Percentiles rank a stretch among this genome's conserved stretches.
Conservation (phyloP, 2,888 invertebrate species). For the Tetheella fluctuosa region DNA sequence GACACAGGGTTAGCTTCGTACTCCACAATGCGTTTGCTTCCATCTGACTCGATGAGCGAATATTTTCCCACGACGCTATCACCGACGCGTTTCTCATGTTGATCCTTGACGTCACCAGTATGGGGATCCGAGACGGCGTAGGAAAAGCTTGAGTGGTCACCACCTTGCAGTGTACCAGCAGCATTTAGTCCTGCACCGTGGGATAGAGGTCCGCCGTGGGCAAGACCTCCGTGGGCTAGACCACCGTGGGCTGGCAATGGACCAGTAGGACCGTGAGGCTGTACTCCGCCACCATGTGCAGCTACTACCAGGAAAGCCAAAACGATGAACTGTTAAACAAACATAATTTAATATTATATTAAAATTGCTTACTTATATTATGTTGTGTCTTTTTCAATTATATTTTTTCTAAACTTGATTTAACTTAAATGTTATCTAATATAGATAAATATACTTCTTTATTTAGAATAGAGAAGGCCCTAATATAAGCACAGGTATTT, state of each 20-base stretch:
- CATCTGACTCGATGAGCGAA: constrained; percentile 81
- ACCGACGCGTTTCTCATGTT: constrained; percentile 84
- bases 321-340: constrained; percentile 61
- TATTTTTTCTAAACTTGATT: too few relatives aligned
- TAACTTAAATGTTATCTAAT: too few relatives aligned
- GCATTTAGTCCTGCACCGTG: not conserved
- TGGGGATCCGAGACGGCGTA: constrained; percentile 68
- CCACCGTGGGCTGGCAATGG: constrained; percentile 37
- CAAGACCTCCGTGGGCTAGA: constrained; percentile 19
- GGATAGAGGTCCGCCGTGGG: constrained; percentile 4
- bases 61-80: constrained; percentile 82
- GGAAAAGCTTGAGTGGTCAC: constrained; percentile 63
- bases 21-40: constrained; percentile 84
- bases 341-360: too few relatives aligned
- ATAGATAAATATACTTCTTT: too few relatives aligned
- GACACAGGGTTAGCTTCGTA: constrained; percentile 69
- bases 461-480: too few relatives aligned
- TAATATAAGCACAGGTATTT: too few relatives aligned
- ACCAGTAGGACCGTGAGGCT: not conserved
- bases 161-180: constrained; percentile 18
- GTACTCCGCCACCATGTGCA: constrained; percentile 42
- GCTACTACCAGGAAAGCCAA: constrained; percentile 56
- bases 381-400: too few relatives aligned
- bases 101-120: constrained; percentile 70
- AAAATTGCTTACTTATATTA: too few relatives aligned